phyloP scores from a whole-genome alignment of 2,113 vertebrate genomes.

The Catagonus wagneri region DNA sequence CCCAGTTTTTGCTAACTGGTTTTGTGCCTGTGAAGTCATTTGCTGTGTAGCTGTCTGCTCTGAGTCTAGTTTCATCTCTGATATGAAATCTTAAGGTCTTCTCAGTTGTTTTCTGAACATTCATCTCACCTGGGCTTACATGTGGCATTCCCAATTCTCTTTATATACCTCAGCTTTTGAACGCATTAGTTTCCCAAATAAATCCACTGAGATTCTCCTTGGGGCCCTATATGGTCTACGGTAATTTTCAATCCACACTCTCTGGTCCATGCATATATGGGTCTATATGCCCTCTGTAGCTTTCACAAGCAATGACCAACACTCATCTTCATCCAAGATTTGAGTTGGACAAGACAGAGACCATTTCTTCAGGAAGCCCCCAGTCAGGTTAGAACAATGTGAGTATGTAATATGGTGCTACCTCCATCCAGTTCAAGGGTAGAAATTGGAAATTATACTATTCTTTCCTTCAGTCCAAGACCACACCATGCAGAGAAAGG shows the following conservation, averaged over 20 bases:
- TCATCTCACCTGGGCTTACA: neutral
- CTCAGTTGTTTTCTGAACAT: neutral
- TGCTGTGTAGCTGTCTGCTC: neutral
- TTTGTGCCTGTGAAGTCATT: neutral
- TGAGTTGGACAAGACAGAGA: neutral
- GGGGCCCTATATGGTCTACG: neutral
- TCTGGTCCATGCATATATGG: neutral
- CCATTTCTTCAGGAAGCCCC: neutral
- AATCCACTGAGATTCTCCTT: neutral
- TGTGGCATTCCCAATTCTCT: neutral
- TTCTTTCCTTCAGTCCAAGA: neutral
- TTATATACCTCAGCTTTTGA: neutral
- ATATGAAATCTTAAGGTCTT: neutral
- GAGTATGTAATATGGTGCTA: neutral
- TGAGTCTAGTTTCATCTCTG: neutral
- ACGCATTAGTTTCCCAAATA: neutral
- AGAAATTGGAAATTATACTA: neutral
- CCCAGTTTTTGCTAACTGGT: neutral
- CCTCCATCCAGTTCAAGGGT: neutral
- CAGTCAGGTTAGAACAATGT: neutral
- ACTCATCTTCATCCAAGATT: neutral
- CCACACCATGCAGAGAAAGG: neutral
- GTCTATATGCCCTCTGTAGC: neutral
- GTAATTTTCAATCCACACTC: neutral
- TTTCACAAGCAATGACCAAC: neutral